These are phyloP conservation scores for Heteropelma amictum DNA, from an alignment of 2,888 invertebrate genomes.

Conservation along the genomic window DNA sequence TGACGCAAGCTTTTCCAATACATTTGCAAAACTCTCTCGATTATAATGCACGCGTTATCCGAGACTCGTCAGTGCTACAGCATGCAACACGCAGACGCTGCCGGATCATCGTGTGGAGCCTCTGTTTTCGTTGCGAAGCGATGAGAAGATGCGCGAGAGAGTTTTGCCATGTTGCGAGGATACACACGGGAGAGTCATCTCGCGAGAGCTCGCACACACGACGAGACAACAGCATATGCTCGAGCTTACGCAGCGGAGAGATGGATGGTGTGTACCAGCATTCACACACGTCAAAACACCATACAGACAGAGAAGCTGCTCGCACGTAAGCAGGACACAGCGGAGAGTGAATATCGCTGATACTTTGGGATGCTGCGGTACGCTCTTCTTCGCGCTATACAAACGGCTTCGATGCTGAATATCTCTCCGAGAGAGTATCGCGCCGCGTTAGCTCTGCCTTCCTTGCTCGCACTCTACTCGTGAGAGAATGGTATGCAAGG, in stretches of 20 bases:
- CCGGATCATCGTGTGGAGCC: conserved; percentile 32
- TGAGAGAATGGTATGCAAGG: conserved; percentile 48
- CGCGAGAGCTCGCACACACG: conserved; percentile 29
- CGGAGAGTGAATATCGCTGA: conserved; percentile 29
- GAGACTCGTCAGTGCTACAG: conserved; percentile 12
- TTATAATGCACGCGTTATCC: conserved; percentile 45
- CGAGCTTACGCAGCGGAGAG: conserved; percentile 20
- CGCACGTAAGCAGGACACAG: background rate
- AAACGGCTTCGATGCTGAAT: conserved; percentile 49
- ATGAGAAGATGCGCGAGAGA: conserved; percentile 35
- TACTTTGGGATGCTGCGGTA: conserved; percentile 42
- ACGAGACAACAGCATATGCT: conserved; percentile 39
- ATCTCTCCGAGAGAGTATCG: conserved; percentile 46
- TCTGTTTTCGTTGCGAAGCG: conserved; percentile 46
- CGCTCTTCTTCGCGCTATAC: conserved; percentile 46
- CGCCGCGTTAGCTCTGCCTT: conserved; percentile 35
- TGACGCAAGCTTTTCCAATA: conserved; percentile 18
- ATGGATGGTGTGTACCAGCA: background rate
- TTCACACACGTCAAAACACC: no score
- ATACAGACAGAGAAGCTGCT: no score
- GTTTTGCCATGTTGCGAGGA: conserved; percentile 13
- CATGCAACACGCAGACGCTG: conserved; percentile 43
- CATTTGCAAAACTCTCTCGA: conserved; percentile 38
- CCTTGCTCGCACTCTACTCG: conserved; percentile 18
- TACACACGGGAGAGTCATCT: conserved; percentile 34